phyloP scores from a whole-genome alignment of 2,888 invertebrate species.

The Elysia crispata region DNA sequence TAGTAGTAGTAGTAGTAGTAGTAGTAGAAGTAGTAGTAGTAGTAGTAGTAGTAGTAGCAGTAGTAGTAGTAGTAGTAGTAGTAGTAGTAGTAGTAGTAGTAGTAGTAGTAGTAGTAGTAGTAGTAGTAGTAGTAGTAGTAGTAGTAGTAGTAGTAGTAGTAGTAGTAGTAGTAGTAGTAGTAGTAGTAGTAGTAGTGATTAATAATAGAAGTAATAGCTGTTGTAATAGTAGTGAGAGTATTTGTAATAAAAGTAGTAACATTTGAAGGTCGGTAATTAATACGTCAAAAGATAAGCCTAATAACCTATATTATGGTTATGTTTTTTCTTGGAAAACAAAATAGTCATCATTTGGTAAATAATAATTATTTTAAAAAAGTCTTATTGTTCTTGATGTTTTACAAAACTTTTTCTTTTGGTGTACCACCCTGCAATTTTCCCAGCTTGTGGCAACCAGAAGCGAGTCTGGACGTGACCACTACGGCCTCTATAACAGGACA shows the following conservation, averaged over 20 bases:
- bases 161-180: constrained; percentile 4
- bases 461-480: constrained; percentile 29
- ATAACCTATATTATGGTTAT: too few species aligned
- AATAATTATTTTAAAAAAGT: too few species aligned
- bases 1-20: too few species aligned
- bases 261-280: too few species aligned
- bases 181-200: too few species aligned
- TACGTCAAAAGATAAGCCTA: too few species aligned
- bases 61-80: constrained; percentile 27
- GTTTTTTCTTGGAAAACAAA: too few species aligned
- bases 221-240: background rate
- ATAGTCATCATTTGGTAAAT: too few species aligned
- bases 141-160: background rate
- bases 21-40: too few species aligned
- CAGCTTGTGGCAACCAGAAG: constrained; percentile 30
- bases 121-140: constrained; percentile 21
- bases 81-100: constrained; percentile 20
- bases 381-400: too few species aligned
- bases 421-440: background rate
- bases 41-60: too few species aligned
- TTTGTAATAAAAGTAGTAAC: background rate
- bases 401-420: background rate
- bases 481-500: constrained; percentile 36
- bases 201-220: too few species aligned
- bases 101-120: constrained; percentile 32